These are phyloP conservation scores for Sarcophaga variegata DNA, from an alignment of 2,888 invertebrate genomes.

Conservation along the genomic window DNA sequence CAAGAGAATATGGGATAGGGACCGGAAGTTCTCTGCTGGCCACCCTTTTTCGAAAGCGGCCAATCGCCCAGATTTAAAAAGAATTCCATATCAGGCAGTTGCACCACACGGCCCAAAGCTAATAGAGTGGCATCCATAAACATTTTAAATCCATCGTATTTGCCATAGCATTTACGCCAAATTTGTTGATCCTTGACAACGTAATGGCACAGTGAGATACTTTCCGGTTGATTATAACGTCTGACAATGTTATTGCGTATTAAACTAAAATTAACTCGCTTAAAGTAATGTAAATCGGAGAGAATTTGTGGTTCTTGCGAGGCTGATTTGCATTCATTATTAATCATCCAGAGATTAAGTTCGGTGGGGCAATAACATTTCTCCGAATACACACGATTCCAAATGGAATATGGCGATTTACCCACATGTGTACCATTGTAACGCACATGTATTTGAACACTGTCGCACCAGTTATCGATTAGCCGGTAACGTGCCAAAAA, in stretches of 20 bases:
- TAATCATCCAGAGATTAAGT: conserved; percentile 85
- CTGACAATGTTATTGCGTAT: conserved; percentile 86
- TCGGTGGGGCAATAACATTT: conserved; percentile 91
- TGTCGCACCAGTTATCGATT: conserved; percentile 88
- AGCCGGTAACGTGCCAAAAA: conserved; percentile 92
- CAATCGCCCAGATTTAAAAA: conserved; percentile 97
- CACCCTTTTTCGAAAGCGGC: conserved; percentile 88
- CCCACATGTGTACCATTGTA: conserved; percentile 80
- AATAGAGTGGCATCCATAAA: conserved; percentile 94
- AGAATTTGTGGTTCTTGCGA: conserved; percentile 87
- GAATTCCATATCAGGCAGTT: conserved; percentile 93
- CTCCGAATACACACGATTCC: conserved; percentile 87
- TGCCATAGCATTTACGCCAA: conserved; percentile 94
- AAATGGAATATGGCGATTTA: conserved; percentile 78
- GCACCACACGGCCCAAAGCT: conserved; percentile 90
- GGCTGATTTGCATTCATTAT: conserved; percentile 85
- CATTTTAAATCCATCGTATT: conserved; percentile 97
- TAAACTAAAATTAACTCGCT: conserved; percentile 86
- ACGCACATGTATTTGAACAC: conserved; percentile 87
- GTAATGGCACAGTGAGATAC: conserved; percentile 95
- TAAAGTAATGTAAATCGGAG: conserved; percentile 87
- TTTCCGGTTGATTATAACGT: conserved; percentile 89
- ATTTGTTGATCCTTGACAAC: conserved; percentile 91
- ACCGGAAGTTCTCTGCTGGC: conserved; percentile 81
- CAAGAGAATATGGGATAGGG: conserved; percentile 95